A percentile compares a stretch with the other conserved stretches of the same genome.
phyloP scores from a whole-genome alignment of 2,797 vertebrate species.

The Coregonus ussuriensis region DNA sequence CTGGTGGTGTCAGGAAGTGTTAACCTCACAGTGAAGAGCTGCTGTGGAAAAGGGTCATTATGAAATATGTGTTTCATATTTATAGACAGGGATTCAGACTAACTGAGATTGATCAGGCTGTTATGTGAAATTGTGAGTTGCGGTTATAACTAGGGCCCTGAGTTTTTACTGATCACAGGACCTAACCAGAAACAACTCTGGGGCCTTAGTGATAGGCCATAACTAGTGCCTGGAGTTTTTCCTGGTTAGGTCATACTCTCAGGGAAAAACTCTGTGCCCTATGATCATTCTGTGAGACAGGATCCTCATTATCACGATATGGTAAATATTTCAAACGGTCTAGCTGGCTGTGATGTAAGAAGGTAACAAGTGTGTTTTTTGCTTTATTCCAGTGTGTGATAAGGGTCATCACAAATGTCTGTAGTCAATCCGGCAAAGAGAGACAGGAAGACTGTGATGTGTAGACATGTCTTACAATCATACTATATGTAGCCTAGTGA shows the following conservation, averaged over 20 bases:
- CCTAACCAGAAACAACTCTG: neutral
- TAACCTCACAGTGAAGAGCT: slow-evolving; percentile 24
- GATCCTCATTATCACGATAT: neutral
- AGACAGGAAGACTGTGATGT: neutral
- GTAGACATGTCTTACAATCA: neutral
- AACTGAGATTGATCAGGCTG: slow-evolving; percentile 26
- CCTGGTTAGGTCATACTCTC: neutral
- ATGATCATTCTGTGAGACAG: neutral
- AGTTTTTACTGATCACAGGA: neutral
- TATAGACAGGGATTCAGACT: slow-evolving; percentile 9
- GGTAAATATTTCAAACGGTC: neutral
- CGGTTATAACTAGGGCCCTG: neutral
- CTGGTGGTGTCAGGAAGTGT: slow-evolving; percentile 37
- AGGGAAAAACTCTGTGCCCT: neutral
- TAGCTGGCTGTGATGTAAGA: neutral
- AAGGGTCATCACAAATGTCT: neutral
- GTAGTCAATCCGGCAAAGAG: neutral
- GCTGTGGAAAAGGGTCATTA: slow-evolving; percentile 40
- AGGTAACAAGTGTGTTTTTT: neutral
- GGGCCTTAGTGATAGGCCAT: neutral
- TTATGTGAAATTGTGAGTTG: neutral
- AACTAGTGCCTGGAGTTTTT: neutral
- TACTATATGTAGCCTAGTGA: neutral
- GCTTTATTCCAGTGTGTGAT: neutral
- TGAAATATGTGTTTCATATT: slow-evolving; percentile 48